Conservation (phyloP, 2,113 vertebrate genomes). For the Excalfactoria chinensis region DNA sequence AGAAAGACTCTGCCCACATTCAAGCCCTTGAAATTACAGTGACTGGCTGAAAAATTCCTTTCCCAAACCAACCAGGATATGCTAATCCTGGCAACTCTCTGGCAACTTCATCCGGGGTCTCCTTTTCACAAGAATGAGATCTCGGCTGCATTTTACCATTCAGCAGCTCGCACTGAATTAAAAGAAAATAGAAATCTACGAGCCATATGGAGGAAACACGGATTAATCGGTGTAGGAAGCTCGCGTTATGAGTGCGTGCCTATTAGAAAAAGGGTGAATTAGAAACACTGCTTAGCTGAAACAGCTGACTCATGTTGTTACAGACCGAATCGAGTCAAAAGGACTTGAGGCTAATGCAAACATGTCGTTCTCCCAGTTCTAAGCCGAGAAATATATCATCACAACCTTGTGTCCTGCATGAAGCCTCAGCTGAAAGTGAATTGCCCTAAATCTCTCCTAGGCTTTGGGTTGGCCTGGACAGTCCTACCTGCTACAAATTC, state of each 20-base stretch:
- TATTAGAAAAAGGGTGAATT: conserved; percentile 67
- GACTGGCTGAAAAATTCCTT: neutral
- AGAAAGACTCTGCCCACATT: neutral
- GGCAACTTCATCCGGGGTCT: conserved; percentile 4
- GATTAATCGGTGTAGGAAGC: conserved; percentile 77
- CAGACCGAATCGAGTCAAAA: conserved; percentile 2
- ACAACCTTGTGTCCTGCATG: neutral
- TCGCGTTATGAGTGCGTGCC: conserved; percentile 68
- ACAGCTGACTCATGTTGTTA: conserved; percentile 69
- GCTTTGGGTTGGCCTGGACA: neutral
- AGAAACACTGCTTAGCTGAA: conserved; percentile 69
- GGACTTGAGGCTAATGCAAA: neutral
- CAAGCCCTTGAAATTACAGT: neutral
- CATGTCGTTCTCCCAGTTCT: neutral
- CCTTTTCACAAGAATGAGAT: conserved; percentile 35
- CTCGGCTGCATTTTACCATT: conserved; percentile 51
- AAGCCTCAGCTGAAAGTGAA: neutral
- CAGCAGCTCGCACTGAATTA: conserved; percentile 68
- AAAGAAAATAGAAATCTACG: conserved; percentile 77
- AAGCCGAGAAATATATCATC: conserved; percentile 1
- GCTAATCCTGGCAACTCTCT: neutral
- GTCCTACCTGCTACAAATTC: neutral
- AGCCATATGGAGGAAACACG: conserved; percentile 79
- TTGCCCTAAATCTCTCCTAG: neutral
- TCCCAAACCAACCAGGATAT: neutral